Conservation (phyloP, 2,113 vertebrate genomes). For the Pipa parva region DNA sequence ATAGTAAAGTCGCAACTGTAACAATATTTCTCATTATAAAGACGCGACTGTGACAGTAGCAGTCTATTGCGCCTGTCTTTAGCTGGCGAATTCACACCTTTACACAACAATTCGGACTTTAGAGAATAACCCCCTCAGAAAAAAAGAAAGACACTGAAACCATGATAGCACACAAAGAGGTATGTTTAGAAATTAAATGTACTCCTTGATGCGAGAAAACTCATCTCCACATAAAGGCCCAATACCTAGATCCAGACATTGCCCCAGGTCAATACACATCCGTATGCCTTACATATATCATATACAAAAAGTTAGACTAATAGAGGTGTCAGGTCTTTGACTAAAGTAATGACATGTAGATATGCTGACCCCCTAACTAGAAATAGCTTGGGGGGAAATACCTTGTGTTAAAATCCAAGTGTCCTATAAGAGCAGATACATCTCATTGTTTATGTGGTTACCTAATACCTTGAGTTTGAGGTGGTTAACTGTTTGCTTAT, state of each 20-base stretch:
- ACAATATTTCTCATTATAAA: too few relatives aligned
- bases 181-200: neutral
- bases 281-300: conserved; percentile 8
- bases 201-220: neutral
- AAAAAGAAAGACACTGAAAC: too few relatives aligned
- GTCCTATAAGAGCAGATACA: conserved; percentile 7
- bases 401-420: conserved; percentile 11
- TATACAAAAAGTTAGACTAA: conserved; percentile 6
- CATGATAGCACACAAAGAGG: too few relatives aligned
- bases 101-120: too few relatives aligned
- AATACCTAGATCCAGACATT: neutral
- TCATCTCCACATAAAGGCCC: neutral
- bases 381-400: conserved; percentile 37
- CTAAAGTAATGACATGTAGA: neutral
- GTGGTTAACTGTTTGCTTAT: conserved; percentile 35
- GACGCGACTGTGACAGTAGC: too few relatives aligned
- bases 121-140: too few relatives aligned
- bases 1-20: too few relatives aligned
- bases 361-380: neutral
- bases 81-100: too few relatives aligned
- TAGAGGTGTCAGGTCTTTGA: neutral
- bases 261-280: conserved; percentile 27
- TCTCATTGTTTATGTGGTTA: conserved; percentile 31
- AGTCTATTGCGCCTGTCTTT: too few relatives aligned
- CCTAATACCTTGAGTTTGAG: conserved; percentile 22